Conservation (phyloP, 1,140 invertebrate species). For the Whitmania pigra region DNA sequence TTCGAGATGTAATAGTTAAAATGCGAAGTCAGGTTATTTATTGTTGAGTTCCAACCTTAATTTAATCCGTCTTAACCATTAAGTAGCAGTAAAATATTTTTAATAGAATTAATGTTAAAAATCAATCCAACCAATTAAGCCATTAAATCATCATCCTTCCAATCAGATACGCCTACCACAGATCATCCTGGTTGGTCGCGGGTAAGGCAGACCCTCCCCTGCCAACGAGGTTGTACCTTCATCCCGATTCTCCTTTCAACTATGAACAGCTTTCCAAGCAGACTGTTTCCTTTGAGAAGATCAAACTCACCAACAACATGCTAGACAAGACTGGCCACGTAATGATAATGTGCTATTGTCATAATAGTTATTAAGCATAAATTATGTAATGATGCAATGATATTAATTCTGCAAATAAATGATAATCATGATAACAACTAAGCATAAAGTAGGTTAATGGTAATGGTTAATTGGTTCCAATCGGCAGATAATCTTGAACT, state of each 20-base stretch:
- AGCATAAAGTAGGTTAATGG: too few species aligned
- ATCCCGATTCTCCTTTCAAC: constrained; percentile 92
- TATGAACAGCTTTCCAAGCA: constrained; percentile 89
- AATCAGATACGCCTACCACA: constrained; percentile 85
- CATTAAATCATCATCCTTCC: neutral
- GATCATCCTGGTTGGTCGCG: constrained; percentile 92
- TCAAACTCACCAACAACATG: constrained; percentile 98
- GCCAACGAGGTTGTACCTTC: constrained; percentile 78
- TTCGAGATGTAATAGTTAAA: too few species aligned
- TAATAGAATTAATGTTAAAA: too few species aligned
- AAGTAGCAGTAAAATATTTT: too few species aligned
- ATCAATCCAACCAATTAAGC: too few species aligned
- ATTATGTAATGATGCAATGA: too few species aligned
- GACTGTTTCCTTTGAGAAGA: constrained; percentile 97
- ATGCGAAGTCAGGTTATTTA: too few species aligned
- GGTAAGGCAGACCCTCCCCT: constrained; percentile 90
- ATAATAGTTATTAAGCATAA: too few species aligned
- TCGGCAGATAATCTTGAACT: constrained; percentile 79
- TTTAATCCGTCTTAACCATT: too few species aligned
- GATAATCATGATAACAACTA: constrained; percentile 19
- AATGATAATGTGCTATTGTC: constrained; percentile 38
- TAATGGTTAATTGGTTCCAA: too few species aligned
- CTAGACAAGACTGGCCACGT: constrained; percentile 98
- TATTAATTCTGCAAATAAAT: too few species aligned
- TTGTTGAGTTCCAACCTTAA: too few species aligned